Evolutionary conservation across 92 coral and sea anemone genomes (phyloP), one percentile per base, ranked within the genome.

Genomic region (Parazoanthus swiftii): DNA sequence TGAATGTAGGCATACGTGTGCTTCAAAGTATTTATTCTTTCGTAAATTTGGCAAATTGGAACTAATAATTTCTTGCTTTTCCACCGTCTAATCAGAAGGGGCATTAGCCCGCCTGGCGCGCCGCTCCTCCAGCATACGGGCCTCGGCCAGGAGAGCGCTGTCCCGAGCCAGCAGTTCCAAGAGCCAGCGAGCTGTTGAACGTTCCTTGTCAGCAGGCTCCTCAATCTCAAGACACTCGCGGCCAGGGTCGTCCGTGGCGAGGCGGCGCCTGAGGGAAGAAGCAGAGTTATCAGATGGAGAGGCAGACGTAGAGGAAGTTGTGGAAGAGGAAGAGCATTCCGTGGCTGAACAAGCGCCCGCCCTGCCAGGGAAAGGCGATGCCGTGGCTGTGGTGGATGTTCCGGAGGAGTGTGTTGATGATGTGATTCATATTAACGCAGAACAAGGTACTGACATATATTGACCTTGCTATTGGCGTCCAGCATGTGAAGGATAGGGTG

Each of bases 161-260:
- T 85, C 95, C 38, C 91, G 98, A 76, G 94, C 95, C 65, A 90
- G 95, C 89, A 95, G 98, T 89, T 91, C 95, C 5, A 92, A 90
- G 76, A 93, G 93, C 88, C 95, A 93, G 91, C 94, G 98, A 81
- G 80, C 91, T 39, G 90, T 95, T 74, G 98, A 95, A 80, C 94
- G 98, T 13, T 88, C 95, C 63, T 67, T 90, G 89, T 95, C 98
- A 65, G 95, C 98, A 76, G 90, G 95, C 50, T 93, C 98, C 26
- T 87, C 91, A 11, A 29, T 71, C 33, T 44, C 86, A 48, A 89
- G 95, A 77, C 89, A 86, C 76, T 91, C 95, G 0, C 93, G 95
- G 36, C 95, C 95, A 6, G 87, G 90, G 74, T 82, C 98, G 4
- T 88, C 95, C 68, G 89, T 85, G 43, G 82, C 87, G 9, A 85